These are phyloP conservation scores for Baccha elongata DNA, from an alignment of 2,888 invertebrate species.

Conservation along the genomic window DNA sequence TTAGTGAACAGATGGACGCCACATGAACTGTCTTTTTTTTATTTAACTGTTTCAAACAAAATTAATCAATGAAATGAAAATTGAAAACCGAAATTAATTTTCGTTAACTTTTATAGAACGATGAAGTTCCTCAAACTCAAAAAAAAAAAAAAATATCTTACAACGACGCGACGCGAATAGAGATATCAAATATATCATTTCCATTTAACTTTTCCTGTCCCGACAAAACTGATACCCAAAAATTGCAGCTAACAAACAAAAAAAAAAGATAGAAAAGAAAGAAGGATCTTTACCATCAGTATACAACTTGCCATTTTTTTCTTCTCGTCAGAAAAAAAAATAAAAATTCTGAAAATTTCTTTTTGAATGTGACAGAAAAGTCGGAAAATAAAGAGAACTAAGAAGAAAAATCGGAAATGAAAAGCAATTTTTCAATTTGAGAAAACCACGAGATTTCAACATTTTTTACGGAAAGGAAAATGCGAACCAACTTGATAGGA, in stretches of 20 bases:
- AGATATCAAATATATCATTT: conserved; percentile 32
- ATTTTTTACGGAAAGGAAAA: conserved; percentile 50
- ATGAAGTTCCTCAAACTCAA: conserved; percentile 43
- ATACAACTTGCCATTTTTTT: conserved; percentile 17
- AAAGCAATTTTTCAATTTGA: conserved; percentile 71
- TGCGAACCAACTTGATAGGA: conserved; percentile 51
- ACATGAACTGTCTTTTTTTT: conserved; percentile 22
- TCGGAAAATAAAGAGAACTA: conserved; percentile 24
- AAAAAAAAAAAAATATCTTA: background rate
- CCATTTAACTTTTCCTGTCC: background rate
- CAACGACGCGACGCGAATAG: background rate
- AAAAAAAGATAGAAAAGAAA: background rate
- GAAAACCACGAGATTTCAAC: conserved; percentile 57
- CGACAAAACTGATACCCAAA: conserved; percentile 17
- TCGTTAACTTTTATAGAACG: conserved; percentile 9
- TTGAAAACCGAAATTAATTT: conserved; percentile 33
- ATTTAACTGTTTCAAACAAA: background rate
- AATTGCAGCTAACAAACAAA: background rate
- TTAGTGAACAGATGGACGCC: conserved; percentile 55
- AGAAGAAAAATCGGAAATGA: conserved; percentile 58
- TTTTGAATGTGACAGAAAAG: conserved; percentile 63
- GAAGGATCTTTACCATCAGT: conserved; percentile 14
- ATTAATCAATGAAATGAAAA: background rate
- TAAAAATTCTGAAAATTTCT: conserved; percentile 38
- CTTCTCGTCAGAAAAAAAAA: conserved; percentile 22